Conservation (phyloP, 2,888 invertebrate genomes). For the Mythimna vitellina region DNA sequence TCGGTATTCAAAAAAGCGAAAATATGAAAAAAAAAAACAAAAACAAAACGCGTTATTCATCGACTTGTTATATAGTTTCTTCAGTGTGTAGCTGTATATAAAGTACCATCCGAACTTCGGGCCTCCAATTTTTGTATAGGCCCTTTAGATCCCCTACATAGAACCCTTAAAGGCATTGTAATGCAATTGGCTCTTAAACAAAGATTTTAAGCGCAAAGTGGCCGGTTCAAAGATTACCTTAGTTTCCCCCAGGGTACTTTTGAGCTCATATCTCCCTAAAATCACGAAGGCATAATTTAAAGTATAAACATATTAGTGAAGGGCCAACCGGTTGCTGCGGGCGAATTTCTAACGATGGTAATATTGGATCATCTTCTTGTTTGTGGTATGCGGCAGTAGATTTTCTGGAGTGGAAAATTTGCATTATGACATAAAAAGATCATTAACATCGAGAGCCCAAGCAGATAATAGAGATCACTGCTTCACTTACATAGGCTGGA, state of each 20-base stretch:
- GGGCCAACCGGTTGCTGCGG: constrained; percentile 73
- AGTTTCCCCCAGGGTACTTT: constrained; percentile 79
- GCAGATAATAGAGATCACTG: not conserved
- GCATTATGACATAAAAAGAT: constrained; percentile 14
- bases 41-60: constrained; percentile 35
- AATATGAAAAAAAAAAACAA: constrained; percentile 49
- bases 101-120: constrained; percentile 12
- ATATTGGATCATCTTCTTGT: constrained; percentile 58
- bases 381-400: constrained; percentile 38
- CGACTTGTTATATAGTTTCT: constrained; percentile 35
- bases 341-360: constrained; percentile 66
- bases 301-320: constrained; percentile 81
- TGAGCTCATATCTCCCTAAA: constrained; percentile 80
- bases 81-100: constrained; percentile 23
- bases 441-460: constrained; percentile 11
- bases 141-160: constrained; percentile 48
- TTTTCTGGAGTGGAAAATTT: constrained; percentile 25
- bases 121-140: constrained; percentile 52
- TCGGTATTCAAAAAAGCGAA: constrained; percentile 44
- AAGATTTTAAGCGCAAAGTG: constrained; percentile 77
- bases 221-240: constrained; percentile 76
- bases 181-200: constrained; percentile 78
- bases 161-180: constrained; percentile 67
- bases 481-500: not conserved
- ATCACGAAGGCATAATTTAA: constrained; percentile 81